Conservation (phyloP, 2,113 vertebrate genomes). For the Pseudopodoces humilis region DNA sequence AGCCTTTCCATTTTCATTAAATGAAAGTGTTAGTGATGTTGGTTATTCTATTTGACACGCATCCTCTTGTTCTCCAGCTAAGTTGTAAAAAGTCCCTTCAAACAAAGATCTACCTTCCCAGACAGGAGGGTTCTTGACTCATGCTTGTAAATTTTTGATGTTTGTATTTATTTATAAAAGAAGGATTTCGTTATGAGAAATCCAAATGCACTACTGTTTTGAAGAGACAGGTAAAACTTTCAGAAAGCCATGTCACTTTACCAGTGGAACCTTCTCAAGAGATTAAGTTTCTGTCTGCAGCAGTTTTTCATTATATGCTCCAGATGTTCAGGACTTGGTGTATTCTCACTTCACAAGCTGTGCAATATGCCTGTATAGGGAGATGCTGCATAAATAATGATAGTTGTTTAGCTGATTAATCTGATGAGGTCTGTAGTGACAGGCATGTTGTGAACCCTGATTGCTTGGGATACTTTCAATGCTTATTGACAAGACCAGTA, state of each 20-base stretch:
- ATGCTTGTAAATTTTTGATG: neutral
- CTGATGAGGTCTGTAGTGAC: neutral
- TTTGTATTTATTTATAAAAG: neutral
- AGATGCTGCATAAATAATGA: neutral
- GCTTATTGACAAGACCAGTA: neutral
- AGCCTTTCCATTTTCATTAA: neutral
- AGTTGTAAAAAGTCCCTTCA: neutral
- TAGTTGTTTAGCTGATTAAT: neutral
- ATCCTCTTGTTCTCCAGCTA: neutral
- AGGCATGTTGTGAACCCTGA: neutral
- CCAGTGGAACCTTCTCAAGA: neutral
- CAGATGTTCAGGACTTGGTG: neutral
- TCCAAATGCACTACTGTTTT: neutral
- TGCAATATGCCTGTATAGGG: neutral
- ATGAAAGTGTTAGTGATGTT: fast-evolving
- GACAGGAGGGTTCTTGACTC: neutral
- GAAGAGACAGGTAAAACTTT: neutral
- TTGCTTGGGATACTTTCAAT: neutral
- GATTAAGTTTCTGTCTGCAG: neutral
- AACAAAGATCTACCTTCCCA: neutral
- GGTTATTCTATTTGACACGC: fast-evolving
- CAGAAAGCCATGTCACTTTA: neutral
- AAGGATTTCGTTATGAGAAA: neutral
- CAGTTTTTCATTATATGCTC: neutral
- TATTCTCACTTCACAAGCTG: neutral